A percentile compares a stretch with the other conserved stretches of the same genome.
phyloP scores from a whole-genome alignment of 1,140 invertebrate genomes.

The Littorina saxatilis region DNA sequence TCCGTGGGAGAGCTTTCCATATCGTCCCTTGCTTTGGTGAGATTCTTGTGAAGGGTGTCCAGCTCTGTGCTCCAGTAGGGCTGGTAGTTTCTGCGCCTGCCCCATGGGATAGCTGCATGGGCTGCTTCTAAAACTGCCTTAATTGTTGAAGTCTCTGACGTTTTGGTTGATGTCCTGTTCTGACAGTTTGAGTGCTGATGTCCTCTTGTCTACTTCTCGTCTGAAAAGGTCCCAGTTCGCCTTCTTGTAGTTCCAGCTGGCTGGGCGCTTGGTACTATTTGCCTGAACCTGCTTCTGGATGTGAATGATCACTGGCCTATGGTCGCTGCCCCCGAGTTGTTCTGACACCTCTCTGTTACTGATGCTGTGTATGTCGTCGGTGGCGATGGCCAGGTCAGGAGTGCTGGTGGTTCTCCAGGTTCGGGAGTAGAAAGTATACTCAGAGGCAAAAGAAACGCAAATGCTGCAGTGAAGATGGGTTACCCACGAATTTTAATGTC shows the following conservation, averaged over 20 bases:
- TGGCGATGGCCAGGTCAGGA: conserved; percentile 36
- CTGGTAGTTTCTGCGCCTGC: conserved; percentile 14
- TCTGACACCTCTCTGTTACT: neutral
- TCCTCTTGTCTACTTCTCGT: conserved; percentile 10
- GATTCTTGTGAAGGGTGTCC: conserved; percentile 1
- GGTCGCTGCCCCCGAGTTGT: conserved; percentile 21
- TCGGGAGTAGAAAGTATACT: neutral
- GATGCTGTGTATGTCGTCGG: conserved; percentile 35
- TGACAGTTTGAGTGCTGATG: neutral
- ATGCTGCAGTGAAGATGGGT: too few relatives aligned
- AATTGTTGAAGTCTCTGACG: conserved; percentile 8
- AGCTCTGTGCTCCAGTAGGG: conserved; percentile 15
- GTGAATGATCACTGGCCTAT: conserved; percentile 30
- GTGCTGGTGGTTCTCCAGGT: conserved; percentile 6
- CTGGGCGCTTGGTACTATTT: conserved; percentile 6
- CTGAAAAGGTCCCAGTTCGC: conserved; percentile 28
- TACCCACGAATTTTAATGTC: too few relatives aligned
- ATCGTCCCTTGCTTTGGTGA: neutral
- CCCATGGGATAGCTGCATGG: conserved; percentile 2
- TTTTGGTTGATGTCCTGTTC: conserved; percentile 11
- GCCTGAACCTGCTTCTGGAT: neutral
- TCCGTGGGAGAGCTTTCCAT: conserved; percentile 6
- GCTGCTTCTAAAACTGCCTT: conserved; percentile 10
- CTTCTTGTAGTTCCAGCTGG: conserved; percentile 26
- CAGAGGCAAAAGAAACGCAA: too few relatives aligned